Conservation (phyloP, 2,888 invertebrate species). For the Sisyra nigra region DNA sequence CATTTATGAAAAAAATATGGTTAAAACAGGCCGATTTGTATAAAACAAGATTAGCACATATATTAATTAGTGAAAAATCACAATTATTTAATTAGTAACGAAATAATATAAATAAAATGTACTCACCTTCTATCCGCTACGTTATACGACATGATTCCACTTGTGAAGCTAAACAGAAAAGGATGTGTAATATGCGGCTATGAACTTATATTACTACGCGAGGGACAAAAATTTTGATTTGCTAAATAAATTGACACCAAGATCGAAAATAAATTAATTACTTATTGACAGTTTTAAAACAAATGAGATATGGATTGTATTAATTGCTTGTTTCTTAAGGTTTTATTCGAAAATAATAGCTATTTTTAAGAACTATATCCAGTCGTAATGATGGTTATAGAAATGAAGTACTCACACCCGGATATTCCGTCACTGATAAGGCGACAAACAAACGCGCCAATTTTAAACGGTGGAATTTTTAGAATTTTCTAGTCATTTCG, state of each 20-base stretch:
- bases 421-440: too few relatives aligned
- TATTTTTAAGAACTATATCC: conserved; percentile 2
- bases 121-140: conserved; percentile 66
- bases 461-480: too few relatives aligned
- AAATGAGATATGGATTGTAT: background rate
- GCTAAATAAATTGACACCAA: background rate
- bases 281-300: background rate
- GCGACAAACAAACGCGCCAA: too few relatives aligned
- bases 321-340: background rate
- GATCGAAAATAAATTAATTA: background rate
- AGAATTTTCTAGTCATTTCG: too few relatives aligned
- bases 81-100: background rate
- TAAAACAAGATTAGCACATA: background rate
- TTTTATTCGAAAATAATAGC: background rate
- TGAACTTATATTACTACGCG: conserved; percentile 29
- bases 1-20: too few relatives aligned
- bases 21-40: too few relatives aligned
- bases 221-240: conserved; percentile 9
- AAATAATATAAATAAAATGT: conserved; percentile 24
- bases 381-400: background rate
- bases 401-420: too few relatives aligned
- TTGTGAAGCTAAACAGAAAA: conserved; percentile 63
- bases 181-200: conserved; percentile 24
- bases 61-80: background rate
- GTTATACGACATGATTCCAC: conserved; percentile 65